These are phyloP conservation scores for Clepsis dumicolana DNA, from an alignment of 2,888 invertebrate species.

Conservation along the genomic window DNA sequence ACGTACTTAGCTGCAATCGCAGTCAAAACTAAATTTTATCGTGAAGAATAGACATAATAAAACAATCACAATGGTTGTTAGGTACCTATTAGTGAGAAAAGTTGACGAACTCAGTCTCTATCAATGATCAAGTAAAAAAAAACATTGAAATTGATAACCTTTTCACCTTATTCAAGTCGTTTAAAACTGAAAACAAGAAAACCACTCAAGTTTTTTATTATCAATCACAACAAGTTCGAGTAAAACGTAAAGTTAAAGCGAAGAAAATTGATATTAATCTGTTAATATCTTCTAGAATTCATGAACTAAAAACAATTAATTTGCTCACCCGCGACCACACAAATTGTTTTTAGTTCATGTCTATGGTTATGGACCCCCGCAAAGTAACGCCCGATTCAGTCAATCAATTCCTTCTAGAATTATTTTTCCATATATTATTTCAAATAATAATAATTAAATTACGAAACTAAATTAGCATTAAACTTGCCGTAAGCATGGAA, in stretches of 20 bases:
- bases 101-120: neutral
- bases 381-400: too few relatives aligned
- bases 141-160: neutral
- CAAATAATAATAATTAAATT: too few relatives aligned
- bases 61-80: neutral
- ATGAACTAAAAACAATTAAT: too few relatives aligned
- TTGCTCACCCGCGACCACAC: too few relatives aligned
- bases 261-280: too few relatives aligned
- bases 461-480: neutral
- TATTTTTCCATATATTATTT: too few relatives aligned
- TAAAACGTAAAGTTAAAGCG: neutral
- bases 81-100: neutral
- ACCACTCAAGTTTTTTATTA: too few relatives aligned
- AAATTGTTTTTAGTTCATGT: too few relatives aligned
- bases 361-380: too few relatives aligned
- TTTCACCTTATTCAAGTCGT: neutral
- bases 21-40: neutral
- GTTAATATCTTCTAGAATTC: too few relatives aligned
- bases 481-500: slow-evolving; percentile 28
- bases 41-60: neutral
- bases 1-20: neutral
- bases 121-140: neutral
- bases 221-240: neutral
- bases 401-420: too few relatives aligned
- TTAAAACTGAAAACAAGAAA: neutral